phyloP scores from a whole-genome alignment of 2,797 vertebrate species.

The Tenualosa thibaudeaui region DNA sequence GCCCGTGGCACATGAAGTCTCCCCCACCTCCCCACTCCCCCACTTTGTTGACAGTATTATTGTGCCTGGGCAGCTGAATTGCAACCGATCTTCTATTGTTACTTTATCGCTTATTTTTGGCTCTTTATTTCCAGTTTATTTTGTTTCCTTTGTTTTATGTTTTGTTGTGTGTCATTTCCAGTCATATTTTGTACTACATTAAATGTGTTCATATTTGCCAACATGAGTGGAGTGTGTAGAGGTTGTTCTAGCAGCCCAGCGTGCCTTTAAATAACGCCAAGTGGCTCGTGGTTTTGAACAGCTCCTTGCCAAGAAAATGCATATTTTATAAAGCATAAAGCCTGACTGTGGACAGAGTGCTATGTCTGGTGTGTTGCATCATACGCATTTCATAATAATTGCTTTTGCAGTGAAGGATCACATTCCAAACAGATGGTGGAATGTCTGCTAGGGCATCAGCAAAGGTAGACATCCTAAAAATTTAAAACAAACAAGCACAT shows the following conservation, averaged over 20 bases:
- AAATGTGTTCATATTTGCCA: conserved; percentile 70
- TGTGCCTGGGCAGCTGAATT: conserved; percentile 73
- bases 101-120: conserved; percentile 30
- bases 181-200: conserved; percentile 58
- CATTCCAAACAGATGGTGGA: not conserved
- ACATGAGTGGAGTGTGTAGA: conserved; percentile 58
- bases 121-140: conserved; percentile 41
- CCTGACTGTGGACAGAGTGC: conserved; percentile 4
- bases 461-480: not conserved
- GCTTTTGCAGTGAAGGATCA: not conserved
- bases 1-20: conserved; percentile 74
- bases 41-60: conserved; percentile 81
- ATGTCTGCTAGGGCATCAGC: not conserved
- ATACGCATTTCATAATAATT: conserved; percentile 9
- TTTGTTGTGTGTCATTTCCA: conserved; percentile 46
- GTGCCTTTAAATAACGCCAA: conserved; percentile 32
- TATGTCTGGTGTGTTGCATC: conserved; percentile 19
- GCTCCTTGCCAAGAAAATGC: conserved; percentile 45
- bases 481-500: not conserved
- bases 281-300: conserved; percentile 36
- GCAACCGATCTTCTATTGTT: conserved; percentile 51
- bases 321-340: conserved; percentile 60
- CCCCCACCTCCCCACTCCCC: conserved; percentile 62
- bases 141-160: conserved; percentile 40
- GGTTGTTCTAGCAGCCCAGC: conserved; percentile 62